phyloP scores from a whole-genome alignment of 2,113 vertebrate genomes.

The Upupa epops region DNA sequence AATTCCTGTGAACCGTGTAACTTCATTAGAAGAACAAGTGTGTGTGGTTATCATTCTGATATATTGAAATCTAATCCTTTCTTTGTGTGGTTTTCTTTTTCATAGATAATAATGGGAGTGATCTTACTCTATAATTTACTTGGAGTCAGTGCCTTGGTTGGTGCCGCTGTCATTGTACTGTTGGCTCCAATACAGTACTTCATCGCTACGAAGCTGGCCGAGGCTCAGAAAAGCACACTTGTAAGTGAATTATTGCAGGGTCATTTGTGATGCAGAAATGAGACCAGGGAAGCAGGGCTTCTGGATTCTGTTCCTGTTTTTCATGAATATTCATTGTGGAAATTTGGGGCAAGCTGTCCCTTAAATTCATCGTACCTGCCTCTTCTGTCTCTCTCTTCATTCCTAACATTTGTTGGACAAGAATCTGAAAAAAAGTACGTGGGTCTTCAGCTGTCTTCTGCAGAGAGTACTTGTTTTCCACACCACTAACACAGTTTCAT shows the following conservation, averaged over 20 bases:
- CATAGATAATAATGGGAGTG: constrained; percentile 98
- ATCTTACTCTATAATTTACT: constrained; percentile 90
- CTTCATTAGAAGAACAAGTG: neutral
- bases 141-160: constrained; percentile 85
- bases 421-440: neutral
- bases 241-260: constrained; percentile 73
- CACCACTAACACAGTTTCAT: neutral
- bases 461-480: neutral
- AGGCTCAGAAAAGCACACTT: constrained; percentile 93
- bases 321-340: neutral
- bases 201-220: constrained; percentile 94
- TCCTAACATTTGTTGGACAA: neutral
- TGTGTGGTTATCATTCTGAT: neutral
- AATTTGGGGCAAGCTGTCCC: neutral
- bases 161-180: constrained; percentile 91
- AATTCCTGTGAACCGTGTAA: neutral
- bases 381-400: neutral
- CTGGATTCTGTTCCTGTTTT: neutral
- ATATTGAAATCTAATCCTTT: neutral
- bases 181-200: constrained; percentile 94
- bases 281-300: neutral
- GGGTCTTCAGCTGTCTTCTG: neutral
- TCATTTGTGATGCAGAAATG: neutral
- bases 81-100: neutral
- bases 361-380: neutral